Base-by-base conservation (phyloP, 2,797 vertebrate species). In the Pantherophis alleghaniensis region DNA sequence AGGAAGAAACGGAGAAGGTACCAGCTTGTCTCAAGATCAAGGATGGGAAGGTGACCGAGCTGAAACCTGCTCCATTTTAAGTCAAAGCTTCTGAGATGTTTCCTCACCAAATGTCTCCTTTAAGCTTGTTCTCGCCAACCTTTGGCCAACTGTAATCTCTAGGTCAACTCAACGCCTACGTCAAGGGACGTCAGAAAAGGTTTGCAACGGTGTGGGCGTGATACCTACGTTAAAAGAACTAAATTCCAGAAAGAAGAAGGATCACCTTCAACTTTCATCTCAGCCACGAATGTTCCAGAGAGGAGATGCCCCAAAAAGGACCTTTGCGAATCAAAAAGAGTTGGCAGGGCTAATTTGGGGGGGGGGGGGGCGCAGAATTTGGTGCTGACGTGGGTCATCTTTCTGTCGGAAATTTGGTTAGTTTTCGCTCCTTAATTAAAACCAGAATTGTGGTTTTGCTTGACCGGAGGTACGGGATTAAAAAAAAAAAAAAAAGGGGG, bases 341-440 rank as follows among this genome's bases (percentile, higher is more conserved):
- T 3, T 3, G 5, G 47, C 57, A 1, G 1, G 5, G 42, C 0
- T 24, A 13, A 13, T 18, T 90, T 51, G 20, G 26, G 7, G 22
- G 22, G 9, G 2, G 6, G 7, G 1, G 16, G 59, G 55, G 42
- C 14, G 1, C 2, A 32, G 51, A 55, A 14, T 2, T 14, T 7
- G 1, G 26, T 12, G 18, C 24, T 0, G 53, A 61, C 47, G 10
- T 7, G 13, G 11, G 3, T 42, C 0, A 5, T 0, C 5, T 53
- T 14, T 13, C 5, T 4, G 2, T 32, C 10, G 0, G 10, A 0
- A 0, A 3, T 1, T 2, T 7, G 14, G n/a, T 4, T 14, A 22
- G 18, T 26, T 28, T 26, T 26, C 66, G 10, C 12, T 26, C 51
- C 47, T n/a, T n/a, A 37, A 7, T 26, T 61, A 26, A 13, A 7